These are phyloP conservation scores for Heliothis peltigera DNA, from an alignment of 2,888 invertebrate genomes.

Conservation along the genomic window DNA sequence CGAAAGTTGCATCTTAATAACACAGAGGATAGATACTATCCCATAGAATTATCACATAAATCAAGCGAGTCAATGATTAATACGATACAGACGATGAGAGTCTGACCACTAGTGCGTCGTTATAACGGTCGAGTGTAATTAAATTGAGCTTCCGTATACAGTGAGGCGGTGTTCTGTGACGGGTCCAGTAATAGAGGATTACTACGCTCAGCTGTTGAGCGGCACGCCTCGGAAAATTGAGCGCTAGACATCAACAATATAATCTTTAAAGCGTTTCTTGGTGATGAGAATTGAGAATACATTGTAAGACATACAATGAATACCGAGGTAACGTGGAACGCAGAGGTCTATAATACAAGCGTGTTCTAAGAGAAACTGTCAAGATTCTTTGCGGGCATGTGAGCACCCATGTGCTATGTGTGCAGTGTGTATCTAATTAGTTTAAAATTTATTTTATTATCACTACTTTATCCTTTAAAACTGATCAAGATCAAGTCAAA, in stretches of 20 bases:
- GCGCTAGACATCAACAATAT: conserved; percentile 64
- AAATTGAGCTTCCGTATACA: conserved; percentile 86
- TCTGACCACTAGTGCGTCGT: conserved; percentile 75
- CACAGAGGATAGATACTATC: conserved; percentile 72
- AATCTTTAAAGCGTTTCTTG: conserved; percentile 52
- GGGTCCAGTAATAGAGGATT: conserved; percentile 61
- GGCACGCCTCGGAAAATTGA: conserved; percentile 65
- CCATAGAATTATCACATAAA: conserved; percentile 87
- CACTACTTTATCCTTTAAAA: too few relatives aligned
- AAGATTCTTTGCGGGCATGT: background rate
- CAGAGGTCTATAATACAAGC: background rate
- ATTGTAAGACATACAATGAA: background rate
- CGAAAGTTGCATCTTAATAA: conserved; percentile 79
- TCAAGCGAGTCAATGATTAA: conserved; percentile 85
- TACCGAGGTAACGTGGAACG: background rate
- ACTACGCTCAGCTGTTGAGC: conserved; percentile 42
- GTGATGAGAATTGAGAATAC: conserved; percentile 14
- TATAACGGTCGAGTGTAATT: conserved; percentile 87
- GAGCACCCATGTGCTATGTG: too few relatives aligned
- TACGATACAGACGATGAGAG: conserved; percentile 78
- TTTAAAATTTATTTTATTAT: too few relatives aligned
- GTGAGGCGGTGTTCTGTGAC: conserved; percentile 59
- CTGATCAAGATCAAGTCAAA: too few relatives aligned
- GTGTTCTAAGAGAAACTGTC: background rate
- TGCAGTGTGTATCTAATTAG: background rate